Evolutionary conservation across 1,140 invertebrate genomes (phyloP).

Genomic region (Dreissena polymorpha): DNA sequence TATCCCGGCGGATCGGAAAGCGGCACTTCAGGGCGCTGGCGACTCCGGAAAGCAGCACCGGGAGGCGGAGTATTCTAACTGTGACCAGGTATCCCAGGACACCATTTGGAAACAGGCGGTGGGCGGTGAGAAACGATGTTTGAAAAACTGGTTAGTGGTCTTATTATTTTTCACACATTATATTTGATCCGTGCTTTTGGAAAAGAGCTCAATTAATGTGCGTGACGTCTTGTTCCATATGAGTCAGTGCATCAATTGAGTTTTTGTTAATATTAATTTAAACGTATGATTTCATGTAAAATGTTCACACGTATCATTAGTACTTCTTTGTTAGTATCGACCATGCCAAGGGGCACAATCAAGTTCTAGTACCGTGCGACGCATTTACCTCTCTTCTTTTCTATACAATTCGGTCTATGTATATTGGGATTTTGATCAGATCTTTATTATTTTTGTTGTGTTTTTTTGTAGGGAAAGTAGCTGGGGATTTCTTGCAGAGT

Average conservation of each 20-base stretch:
- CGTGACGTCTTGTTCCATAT: not conserved
- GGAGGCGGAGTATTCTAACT: conserved; percentile 62
- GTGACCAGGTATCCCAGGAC: conserved; percentile 66
- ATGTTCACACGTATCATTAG: too few relatives aligned
- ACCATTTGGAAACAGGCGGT: conserved; percentile 72
- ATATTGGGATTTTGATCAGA: too few relatives aligned
- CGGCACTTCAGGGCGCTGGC: not conserved
- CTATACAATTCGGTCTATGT: too few relatives aligned
- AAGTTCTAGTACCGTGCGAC: too few relatives aligned
- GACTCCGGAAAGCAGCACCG: conserved; percentile 33
- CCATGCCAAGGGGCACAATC: too few relatives aligned
- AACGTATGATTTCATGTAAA: too few relatives aligned
- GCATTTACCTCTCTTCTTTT: too few relatives aligned
- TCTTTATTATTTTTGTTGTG: not conserved
- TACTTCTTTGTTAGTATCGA: too few relatives aligned
- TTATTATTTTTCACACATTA: not conserved
- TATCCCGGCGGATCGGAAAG: conserved; percentile 58
- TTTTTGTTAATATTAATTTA: too few relatives aligned
- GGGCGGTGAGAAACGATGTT: conserved; percentile 59
- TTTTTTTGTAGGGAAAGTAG: conserved; percentile 65
- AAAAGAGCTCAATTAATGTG: not conserved
- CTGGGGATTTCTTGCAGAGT: conserved; percentile 73
- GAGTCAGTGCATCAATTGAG: not conserved
- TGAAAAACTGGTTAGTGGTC: conserved; percentile 67
- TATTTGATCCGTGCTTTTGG: not conserved